phyloP scores from a whole-genome alignment of 1,140 invertebrate genomes.

The Teleopsis dalmanni region DNA sequence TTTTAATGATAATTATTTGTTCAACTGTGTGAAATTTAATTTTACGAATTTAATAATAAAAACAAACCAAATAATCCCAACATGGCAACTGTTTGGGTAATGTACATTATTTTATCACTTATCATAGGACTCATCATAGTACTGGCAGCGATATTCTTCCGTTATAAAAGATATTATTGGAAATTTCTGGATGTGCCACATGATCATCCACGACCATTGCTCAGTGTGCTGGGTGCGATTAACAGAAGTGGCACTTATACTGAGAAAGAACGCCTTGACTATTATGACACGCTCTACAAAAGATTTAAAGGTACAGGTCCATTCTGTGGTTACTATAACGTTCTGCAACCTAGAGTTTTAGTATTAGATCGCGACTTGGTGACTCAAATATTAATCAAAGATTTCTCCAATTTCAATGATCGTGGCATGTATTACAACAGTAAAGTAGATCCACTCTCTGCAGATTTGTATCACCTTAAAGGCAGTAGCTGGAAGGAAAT shows the following conservation, averaged over 20 bases:
- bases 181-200: slow-evolving; percentile 32
- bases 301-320: slow-evolving; percentile 37
- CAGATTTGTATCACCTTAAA: slow-evolving; percentile 48
- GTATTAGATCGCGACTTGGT: slow-evolving; percentile 49
- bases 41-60: too few relatives aligned
- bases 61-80: not conserved
- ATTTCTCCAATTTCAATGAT: slow-evolving; percentile 53
- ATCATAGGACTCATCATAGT: slow-evolving; percentile 24
- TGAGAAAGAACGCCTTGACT: slow-evolving; percentile 25
- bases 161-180: slow-evolving; percentile 39
- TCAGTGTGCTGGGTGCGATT: slow-evolving; percentile 23
- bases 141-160: slow-evolving; percentile 23
- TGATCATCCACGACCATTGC: slow-evolving; percentile 30
- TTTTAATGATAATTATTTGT: too few relatives aligned
- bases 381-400: slow-evolving; percentile 52
- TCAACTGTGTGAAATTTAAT: too few relatives aligned
- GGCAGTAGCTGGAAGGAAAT: slow-evolving; percentile 55
- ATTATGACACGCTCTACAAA: slow-evolving; percentile 25
- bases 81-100: slow-evolving; percentile 7
- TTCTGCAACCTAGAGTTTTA: slow-evolving; percentile 31
- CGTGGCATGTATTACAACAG: slow-evolving; percentile 49
- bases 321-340: slow-evolving; percentile 35
- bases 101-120: slow-evolving; percentile 1
- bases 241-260: slow-evolving; percentile 13
- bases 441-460: slow-evolving; percentile 48